Conservation (phyloP, 2,113 vertebrate species). For the Syngnathoides biaculeatus region DNA sequence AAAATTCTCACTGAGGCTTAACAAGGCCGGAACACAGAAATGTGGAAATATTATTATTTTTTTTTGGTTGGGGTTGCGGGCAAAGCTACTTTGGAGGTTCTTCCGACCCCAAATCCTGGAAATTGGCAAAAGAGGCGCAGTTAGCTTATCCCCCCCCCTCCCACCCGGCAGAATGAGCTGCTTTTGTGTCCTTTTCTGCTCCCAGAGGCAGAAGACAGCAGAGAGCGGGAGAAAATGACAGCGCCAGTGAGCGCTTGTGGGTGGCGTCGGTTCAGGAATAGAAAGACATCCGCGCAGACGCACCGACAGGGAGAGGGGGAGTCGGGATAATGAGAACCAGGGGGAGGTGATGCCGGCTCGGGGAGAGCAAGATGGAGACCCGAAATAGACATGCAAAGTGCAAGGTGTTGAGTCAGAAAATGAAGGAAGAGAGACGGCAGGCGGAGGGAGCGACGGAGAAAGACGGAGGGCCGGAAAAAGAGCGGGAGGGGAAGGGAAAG, state of each 20-base stretch:
- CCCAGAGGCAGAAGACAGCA: conserved; percentile 11
- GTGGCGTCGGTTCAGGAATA: conserved; percentile 59
- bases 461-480: conserved; percentile 17
- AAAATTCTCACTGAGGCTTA: neutral
- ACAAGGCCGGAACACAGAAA: neutral
- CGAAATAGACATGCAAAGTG: conserved; percentile 77
- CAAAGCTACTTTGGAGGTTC: neutral
- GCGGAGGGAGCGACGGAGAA: conserved; percentile 2
- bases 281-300: conserved; percentile 43
- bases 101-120: neutral
- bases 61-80: neutral
- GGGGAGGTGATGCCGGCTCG: conserved; percentile 70
- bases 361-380: conserved; percentile 69
- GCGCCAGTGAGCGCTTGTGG: conserved; percentile 42
- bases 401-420: conserved; percentile 76
- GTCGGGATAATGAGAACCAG: conserved; percentile 72
- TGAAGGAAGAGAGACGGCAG: conserved; percentile 45
- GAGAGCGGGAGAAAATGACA: conserved; percentile 19
- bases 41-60: neutral
- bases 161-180: neutral
- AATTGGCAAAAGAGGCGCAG: neutral
- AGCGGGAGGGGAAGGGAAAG: conserved; percentile 5
- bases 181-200: conserved; percentile 25
- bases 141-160: conserved; percentile 17
- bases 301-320: conserved; percentile 50